Evolutionary conservation across 2,113 vertebrate genomes (phyloP).

Genomic region (Rhinogobius similis): DNA sequence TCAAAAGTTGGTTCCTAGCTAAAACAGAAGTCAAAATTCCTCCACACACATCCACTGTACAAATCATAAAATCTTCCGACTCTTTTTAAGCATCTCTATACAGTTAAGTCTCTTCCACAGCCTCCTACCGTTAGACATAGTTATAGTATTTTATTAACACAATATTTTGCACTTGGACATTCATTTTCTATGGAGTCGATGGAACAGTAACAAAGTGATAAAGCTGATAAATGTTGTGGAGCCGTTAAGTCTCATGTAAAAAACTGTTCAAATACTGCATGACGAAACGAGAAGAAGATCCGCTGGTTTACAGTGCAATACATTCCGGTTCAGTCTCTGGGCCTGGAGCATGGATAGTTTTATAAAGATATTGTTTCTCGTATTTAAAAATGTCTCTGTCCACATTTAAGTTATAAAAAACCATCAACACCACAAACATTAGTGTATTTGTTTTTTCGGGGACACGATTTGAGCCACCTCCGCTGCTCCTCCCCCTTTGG

Average conservation of each 20-base stretch:
- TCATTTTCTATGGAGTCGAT: conserved; percentile 45
- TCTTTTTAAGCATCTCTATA: conserved; percentile 60
- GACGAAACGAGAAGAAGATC: conserved; percentile 43
- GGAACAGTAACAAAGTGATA: conserved; percentile 35
- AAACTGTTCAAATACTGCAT: conserved; percentile 37
- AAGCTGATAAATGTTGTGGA: conserved; percentile 36
- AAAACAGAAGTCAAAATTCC: conserved; percentile 49
- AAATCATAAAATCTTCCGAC: conserved; percentile 68
- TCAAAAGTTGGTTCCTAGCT: conserved; percentile 45
- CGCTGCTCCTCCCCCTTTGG: too few relatives aligned
- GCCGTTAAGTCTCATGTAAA: conserved; percentile 37
- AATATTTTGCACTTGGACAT: conserved; percentile 47
- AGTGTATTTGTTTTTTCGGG: too few relatives aligned
- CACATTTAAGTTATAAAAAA: neutral
- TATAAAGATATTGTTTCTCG: neutral
- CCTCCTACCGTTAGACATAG: conserved; percentile 26
- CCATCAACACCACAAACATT: neutral
- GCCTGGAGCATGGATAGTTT: conserved; percentile 23
- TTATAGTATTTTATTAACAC: conserved; percentile 27
- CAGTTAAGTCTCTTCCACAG: conserved; percentile 51
- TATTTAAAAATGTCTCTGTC: neutral
- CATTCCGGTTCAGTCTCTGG: conserved; percentile 44
- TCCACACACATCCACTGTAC: conserved; percentile 66
- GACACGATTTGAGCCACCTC: too few relatives aligned
- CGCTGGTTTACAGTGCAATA: conserved; percentile 48